phyloP scores from a whole-genome alignment of 2,113 vertebrate species.

The Oophaga pumilio region DNA sequence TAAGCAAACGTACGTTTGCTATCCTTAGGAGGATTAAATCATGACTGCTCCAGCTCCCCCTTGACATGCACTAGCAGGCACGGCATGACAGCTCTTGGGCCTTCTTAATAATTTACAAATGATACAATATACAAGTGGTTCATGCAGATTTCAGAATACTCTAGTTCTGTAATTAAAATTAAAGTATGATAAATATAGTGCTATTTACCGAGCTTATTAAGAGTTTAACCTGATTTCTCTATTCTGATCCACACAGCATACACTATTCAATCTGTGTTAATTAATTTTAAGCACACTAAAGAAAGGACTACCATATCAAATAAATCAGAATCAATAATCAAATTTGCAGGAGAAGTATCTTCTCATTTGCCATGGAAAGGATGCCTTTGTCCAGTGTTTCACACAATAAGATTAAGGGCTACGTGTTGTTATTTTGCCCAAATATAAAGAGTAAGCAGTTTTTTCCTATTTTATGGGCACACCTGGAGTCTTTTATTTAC shows the following conservation, averaged over 20 bases:
- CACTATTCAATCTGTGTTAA: slow-evolving; percentile 42
- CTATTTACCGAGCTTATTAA: slow-evolving; percentile 52
- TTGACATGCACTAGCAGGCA: slow-evolving; percentile 29
- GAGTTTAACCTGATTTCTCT: slow-evolving; percentile 38
- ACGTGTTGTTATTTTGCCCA: neutral
- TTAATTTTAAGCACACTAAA: slow-evolving; percentile 18
- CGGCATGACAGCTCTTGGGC: slow-evolving; percentile 55
- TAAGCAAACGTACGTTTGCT: neutral
- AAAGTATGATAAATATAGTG: slow-evolving; percentile 48
- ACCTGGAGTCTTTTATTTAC: neutral
- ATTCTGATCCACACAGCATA: slow-evolving; percentile 9
- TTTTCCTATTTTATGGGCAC: neutral
- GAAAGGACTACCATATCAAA: slow-evolving; percentile 26
- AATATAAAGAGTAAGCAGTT: neutral
- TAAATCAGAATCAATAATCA: slow-evolving; percentile 28
- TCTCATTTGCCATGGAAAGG: neutral
- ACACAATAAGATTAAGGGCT: neutral
- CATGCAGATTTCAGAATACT: slow-evolving; percentile 55
- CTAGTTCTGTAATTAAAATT: slow-evolving; percentile 55
- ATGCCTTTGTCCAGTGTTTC: neutral
- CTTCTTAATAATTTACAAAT: slow-evolving; percentile 56
- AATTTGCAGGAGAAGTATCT: neutral
- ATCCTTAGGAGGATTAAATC: neutral
- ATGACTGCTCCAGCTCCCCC: slow-evolving; percentile 22
- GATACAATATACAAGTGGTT: slow-evolving; percentile 53